phyloP scores from a whole-genome alignment of 2,113 vertebrate genomes.

The Melospiza melodia region DNA sequence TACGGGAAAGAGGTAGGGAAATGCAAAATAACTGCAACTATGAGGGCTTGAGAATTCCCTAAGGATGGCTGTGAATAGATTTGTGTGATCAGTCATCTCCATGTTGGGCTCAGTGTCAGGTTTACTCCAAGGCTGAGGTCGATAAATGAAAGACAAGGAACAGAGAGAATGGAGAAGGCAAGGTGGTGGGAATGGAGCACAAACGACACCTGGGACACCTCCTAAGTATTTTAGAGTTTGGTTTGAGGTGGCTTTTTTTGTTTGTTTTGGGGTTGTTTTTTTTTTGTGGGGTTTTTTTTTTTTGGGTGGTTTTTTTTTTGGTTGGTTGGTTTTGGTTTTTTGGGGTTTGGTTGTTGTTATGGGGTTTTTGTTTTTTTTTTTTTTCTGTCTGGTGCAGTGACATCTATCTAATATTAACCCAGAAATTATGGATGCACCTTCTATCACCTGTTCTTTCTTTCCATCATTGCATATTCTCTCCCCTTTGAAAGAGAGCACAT shows the following conservation, averaged over 20 bases:
- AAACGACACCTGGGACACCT: background rate
- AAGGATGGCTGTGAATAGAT: background rate
- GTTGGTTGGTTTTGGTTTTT: no score
- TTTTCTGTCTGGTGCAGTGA: background rate
- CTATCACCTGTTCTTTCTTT: background rate
- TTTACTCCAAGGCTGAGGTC: background rate
- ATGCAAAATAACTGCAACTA: background rate
- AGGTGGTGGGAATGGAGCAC: background rate
- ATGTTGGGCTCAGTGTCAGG: background rate
- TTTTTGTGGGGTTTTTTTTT: no score
- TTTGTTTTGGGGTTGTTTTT: background rate
- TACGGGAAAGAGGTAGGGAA: background rate
- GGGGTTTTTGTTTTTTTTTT: background rate
- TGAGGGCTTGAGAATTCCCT: background rate
- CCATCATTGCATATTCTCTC: background rate
- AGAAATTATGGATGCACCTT: background rate
- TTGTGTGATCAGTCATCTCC: background rate
- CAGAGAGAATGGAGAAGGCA: background rate
- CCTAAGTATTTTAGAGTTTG: accelerated
- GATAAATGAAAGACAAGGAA: background rate
- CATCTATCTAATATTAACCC: background rate
- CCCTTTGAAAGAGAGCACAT: background rate
- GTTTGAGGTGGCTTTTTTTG: no score
- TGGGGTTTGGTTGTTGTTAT: no score
- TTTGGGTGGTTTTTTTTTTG: no score